Evolutionary conservation across 2,888 invertebrate genomes (phyloP).

Genomic region (Tigriopus californicus): DNA sequence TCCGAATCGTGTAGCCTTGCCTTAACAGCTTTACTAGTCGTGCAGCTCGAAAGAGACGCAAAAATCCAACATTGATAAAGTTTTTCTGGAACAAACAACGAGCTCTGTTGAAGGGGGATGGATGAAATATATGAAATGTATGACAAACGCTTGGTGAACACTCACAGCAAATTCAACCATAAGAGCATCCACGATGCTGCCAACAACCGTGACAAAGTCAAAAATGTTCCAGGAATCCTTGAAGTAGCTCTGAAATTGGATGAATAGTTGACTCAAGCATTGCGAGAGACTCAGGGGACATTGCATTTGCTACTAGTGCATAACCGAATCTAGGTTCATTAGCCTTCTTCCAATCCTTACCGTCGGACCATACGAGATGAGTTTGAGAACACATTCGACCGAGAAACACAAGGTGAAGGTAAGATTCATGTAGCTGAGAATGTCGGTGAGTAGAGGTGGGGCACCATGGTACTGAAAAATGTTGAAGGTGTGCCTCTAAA

Average conservation of each 20-base stretch:
- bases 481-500: conserved; percentile 2
- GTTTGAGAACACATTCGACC: conserved; percentile 81
- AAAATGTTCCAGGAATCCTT: conserved; percentile 99
- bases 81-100: conserved; percentile 30
- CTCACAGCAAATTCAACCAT: conserved; percentile 95
- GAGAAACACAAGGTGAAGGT: conserved; percentile 84
- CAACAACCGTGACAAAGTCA: conserved; percentile 98
- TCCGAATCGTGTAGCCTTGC: conserved; percentile 98
- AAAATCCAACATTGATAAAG: conserved; percentile 95
- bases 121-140: not conserved
- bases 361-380: conserved; percentile 63
- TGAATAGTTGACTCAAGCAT: no score
- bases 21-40: conserved; percentile 95
- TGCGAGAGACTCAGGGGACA: no score
- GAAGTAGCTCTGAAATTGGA: conserved; percentile 80
- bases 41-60: conserved; percentile 96
- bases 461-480: conserved; percentile 71
- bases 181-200: conserved; percentile 96
- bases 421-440: conserved; percentile 76
- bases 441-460: conserved; percentile 69
- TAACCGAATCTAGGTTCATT: no score
- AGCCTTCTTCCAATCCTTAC: conserved; percentile 24
- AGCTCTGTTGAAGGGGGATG: not conserved
- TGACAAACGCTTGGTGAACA: conserved; percentile 23
- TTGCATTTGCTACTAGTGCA: no score